phyloP scores from a whole-genome alignment of 2,113 vertebrate species.

The Tetrao urogallus region DNA sequence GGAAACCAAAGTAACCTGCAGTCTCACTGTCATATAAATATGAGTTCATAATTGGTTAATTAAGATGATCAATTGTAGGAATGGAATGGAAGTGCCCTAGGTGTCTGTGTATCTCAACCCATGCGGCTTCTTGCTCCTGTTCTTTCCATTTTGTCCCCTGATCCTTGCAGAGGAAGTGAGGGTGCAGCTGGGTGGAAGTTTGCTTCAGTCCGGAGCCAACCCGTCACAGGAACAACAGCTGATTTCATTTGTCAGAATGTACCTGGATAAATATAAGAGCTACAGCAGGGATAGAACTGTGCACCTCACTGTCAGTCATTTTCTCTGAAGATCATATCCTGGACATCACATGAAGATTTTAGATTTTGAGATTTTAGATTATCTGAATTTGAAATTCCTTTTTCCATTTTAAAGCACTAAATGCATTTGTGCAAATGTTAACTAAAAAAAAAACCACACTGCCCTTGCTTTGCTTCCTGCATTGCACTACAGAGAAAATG shows the following conservation, averaged over 20 bases:
- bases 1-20: neutral
- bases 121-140: neutral
- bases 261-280: neutral
- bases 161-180: neutral
- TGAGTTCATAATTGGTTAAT: neutral
- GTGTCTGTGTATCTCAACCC: neutral
- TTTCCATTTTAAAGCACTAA: neutral
- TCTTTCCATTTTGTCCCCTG: neutral
- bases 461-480: neutral
- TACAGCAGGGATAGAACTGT: neutral
- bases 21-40: neutral
- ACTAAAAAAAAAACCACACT: neutral
- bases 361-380: neutral
- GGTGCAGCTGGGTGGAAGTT: neutral
- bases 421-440: neutral
- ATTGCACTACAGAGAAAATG: neutral
- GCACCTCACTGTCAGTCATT: neutral
- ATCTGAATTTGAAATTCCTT: neutral
- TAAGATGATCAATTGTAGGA: neutral
- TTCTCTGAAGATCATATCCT: neutral
- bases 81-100: neutral
- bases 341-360: neutral
- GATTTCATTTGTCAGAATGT: neutral
- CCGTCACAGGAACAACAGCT: neutral
- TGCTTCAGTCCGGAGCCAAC: neutral